phyloP scores from a whole-genome alignment of 1,140 invertebrate species.

The Penaeus japonicus region DNA sequence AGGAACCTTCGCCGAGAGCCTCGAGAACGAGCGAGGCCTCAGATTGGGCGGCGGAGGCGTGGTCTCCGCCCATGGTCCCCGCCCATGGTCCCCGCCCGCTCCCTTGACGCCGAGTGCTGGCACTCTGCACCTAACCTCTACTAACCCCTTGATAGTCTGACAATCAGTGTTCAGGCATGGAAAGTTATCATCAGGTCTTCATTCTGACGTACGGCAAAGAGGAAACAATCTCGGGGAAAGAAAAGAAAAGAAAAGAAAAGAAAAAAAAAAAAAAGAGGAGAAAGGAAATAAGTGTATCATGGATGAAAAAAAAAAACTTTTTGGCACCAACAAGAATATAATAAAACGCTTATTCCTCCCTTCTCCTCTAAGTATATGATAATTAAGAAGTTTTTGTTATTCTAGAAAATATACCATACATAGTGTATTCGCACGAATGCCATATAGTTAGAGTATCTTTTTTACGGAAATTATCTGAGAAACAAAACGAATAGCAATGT shows the following conservation, averaged over 20 bases:
- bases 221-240: background rate
- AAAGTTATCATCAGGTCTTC: background rate
- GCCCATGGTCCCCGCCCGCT: background rate
- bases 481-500: no score
- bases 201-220: background rate
- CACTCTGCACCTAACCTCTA: constrained; percentile 4
- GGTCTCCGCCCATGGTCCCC: background rate
- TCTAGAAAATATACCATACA: no score
- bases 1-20: background rate
- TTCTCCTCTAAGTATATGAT: no score
- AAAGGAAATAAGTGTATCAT: background rate
- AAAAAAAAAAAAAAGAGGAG: background rate
- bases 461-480: no score
- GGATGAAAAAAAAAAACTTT: no score
- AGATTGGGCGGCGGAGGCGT: no score
- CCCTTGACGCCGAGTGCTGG: constrained; percentile 16
- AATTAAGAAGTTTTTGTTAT: no score
- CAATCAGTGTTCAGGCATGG: background rate
- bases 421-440: no score
- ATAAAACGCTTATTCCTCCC: no score
- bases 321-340: no score
- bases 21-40: no score
- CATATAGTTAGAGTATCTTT: no score
- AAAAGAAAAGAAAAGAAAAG: background rate
- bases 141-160: background rate